Conservation (phyloP, 2,888 invertebrate species). For the Lithophane leautieri region DNA sequence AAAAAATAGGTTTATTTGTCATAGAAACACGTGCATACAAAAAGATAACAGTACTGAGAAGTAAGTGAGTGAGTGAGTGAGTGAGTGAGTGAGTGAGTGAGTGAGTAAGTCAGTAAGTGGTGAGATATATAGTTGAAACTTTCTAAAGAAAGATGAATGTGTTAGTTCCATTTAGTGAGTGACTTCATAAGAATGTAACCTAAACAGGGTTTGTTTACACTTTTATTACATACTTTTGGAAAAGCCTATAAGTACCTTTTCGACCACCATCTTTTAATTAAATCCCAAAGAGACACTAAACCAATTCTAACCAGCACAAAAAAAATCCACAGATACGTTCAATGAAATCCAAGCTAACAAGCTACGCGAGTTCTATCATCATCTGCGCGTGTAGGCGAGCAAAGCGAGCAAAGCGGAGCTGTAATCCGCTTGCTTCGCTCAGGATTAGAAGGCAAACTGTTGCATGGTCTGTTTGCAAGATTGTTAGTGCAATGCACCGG, state of each 20-base stretch:
- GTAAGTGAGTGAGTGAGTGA: too few species aligned
- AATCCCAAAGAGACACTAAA: not conserved
- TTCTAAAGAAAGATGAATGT: not conserved
- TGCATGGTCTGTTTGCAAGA: conserved; percentile 23
- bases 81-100: too few species aligned
- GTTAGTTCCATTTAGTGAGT: not conserved
- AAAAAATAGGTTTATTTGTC: too few species aligned
- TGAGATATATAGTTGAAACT: not conserved
- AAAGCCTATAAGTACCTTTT: not conserved
- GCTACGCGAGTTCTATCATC: conserved; percentile 15
- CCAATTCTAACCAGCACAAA: not conserved
- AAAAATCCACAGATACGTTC: conserved; percentile 5
- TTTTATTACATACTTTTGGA: not conserved
- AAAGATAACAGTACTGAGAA: too few species aligned
- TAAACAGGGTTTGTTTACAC: not conserved
- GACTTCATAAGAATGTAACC: not conserved
- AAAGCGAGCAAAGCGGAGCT: conserved; percentile 19
- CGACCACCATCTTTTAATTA: not conserved
- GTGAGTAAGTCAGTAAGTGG: too few species aligned
- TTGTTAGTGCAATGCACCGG: conserved; percentile 14
- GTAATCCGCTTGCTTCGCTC: conserved; percentile 35
- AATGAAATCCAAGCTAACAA: conserved; percentile 5
- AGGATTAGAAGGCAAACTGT: conserved; percentile 50
- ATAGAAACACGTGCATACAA: too few species aligned
- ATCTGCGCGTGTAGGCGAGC: not conserved